Conservation (phyloP, 2,113 vertebrate species). For the Grus americana region DNA sequence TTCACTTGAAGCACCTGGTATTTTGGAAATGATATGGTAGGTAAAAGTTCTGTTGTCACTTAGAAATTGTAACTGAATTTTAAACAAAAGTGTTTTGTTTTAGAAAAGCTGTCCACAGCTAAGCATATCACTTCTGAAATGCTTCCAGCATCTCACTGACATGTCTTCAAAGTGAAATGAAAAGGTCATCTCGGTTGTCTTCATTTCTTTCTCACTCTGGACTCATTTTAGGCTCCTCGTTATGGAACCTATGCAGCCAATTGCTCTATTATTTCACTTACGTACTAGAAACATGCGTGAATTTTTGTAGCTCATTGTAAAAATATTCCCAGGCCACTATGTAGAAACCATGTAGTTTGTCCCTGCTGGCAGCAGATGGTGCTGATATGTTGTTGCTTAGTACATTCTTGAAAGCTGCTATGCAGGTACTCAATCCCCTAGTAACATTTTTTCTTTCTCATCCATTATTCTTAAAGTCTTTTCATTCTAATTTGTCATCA, state of each 20-base stretch:
- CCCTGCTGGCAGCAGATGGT: constrained; percentile 25
- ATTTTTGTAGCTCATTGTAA: neutral
- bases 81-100: neutral
- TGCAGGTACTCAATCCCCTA: neutral
- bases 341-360: neutral
- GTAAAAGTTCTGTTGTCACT: neutral
- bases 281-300: rapidly evolving
- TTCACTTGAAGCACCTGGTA: neutral
- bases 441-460: neutral
- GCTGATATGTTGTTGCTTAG: neutral
- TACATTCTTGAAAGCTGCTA: neutral
- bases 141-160: neutral
- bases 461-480: neutral
- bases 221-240: neutral
- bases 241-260: neutral
- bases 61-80: neutral
- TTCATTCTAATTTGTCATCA: neutral
- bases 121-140: neutral
- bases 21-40: neutral
- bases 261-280: neutral
- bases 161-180: neutral
- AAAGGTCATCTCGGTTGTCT: neutral
- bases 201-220: neutral
- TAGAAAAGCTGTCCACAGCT: neutral
- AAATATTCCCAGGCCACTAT: rapidly evolving